Evolutionary conservation across 2,113 vertebrate species (phyloP).

Genomic region (Geococcyx californianus): DNA sequence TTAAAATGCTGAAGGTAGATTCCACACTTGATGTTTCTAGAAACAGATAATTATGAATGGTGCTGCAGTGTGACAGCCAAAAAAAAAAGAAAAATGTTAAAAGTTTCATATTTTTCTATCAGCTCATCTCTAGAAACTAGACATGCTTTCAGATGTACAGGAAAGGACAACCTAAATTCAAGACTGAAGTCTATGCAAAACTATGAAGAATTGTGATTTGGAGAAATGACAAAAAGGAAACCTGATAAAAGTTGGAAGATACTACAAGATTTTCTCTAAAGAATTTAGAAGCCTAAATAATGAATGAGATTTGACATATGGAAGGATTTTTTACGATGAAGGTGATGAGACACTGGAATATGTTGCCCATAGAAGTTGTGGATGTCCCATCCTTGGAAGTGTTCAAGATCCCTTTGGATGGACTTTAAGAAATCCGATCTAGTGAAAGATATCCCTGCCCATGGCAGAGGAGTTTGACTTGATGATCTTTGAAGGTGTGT

Average conservation of each 20-base stretch:
- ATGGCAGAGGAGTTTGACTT: not conserved
- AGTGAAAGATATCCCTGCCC: not conserved
- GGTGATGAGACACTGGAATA: not conserved
- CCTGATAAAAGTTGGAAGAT: not conserved
- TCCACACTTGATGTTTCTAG: not conserved
- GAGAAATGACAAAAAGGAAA: not conserved
- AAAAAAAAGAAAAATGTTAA: not conserved
- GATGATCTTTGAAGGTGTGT: not conserved
- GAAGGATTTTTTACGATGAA: not conserved
- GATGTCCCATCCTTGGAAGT: fast-evolving
- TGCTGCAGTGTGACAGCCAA: not conserved
- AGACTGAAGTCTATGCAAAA: not conserved
- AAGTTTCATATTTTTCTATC: not conserved
- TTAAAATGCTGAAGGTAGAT: not conserved
- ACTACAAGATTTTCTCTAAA: not conserved
- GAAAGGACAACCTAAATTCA: not conserved
- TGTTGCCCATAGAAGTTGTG: not conserved
- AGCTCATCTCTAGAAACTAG: not conserved
- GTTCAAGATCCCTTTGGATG: not conserved
- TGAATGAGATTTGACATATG: not conserved
- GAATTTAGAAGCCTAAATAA: not conserved
- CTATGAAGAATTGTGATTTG: not conserved
- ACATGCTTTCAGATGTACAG: not conserved
- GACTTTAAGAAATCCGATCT: not conserved
- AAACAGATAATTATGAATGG: not conserved